Evolutionary conservation across 2,797 vertebrate genomes (phyloP).

Genomic region (Phoxinus dragarum): DNA sequence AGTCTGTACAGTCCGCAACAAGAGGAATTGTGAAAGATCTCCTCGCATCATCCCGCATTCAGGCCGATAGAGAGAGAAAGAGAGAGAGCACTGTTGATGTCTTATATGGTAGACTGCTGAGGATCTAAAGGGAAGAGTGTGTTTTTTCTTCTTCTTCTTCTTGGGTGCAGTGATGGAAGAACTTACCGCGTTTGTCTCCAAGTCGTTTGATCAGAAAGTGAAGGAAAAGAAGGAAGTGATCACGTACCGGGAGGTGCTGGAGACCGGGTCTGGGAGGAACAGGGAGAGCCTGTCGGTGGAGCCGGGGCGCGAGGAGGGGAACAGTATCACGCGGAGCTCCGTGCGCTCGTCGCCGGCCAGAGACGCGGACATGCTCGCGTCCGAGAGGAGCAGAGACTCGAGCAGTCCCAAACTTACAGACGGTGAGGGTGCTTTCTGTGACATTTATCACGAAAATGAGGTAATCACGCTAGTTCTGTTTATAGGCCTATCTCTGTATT

Average conservation of each 20-base stretch:
- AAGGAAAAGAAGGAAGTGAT: conserved; percentile 98
- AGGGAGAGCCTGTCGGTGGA: conserved; percentile 85
- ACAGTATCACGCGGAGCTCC: conserved; percentile 81
- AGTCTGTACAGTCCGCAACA: conserved; percentile 85
- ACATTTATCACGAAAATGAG: not conserved
- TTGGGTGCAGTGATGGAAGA: conserved; percentile 91
- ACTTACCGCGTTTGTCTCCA: conserved; percentile 97
- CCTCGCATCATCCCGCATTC: conserved; percentile 76
- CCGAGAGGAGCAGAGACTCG: conserved; percentile 87
- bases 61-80: conserved; percentile 73
- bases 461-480: not conserved
- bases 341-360: conserved; percentile 85
- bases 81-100: conserved; percentile 85
- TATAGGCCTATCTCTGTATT: not conserved
- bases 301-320: conserved; percentile 84
- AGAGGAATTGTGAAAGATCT: conserved; percentile 87
- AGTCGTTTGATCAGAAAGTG: conserved; percentile 98
- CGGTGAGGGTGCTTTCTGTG: conserved; percentile 76
- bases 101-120: conserved; percentile 78
- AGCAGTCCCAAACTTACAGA: conserved; percentile 94
- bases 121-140: conserved; percentile 75
- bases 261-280: conserved; percentile 87
- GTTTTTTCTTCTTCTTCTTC: conserved; percentile 48
- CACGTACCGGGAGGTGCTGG: conserved; percentile 95
- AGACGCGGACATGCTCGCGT: conserved; percentile 89